Base-by-base conservation (phyloP, 2,888 invertebrate species). In the Andrena trimmerana region DNA sequence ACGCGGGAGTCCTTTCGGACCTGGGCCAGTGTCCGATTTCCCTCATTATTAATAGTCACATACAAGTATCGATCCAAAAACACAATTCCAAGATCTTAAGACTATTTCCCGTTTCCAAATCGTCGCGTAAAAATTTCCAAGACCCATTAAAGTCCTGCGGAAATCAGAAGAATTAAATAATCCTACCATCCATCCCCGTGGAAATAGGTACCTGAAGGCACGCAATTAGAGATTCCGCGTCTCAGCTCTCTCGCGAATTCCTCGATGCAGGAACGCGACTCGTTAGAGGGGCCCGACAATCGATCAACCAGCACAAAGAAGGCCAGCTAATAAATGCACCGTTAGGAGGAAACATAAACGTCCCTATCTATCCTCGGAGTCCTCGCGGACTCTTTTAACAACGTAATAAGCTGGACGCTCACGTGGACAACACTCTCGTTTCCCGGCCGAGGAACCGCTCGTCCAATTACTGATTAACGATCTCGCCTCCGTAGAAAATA, bases 381-480 rank as follows among this genome's bases (percentile, higher is more conserved):
- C 10, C 57, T 8, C 70, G 68, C 62, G 75, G 82, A 81, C 76
- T 74, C 83, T 73, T 84, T 70, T 54, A 82, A 82, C 87, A 77
- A 80, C 86, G 80, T 86, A 87, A 87, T 87, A 87, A 86, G 78
- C 79, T 13, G 27, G 31, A 7, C 65, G 33, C 36, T 8, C 71
- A 16, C 36, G 66, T 31, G n/a, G 16, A 78, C 82, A 57, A 72
- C 85, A 84, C 84, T 85, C 86, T 88, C 81, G 84, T 90, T 88
- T 83, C 76, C 76, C 77, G 59, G 62, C 79, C 59, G 31, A 74
- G 86, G 83, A 83, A 70, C 83, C 80, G 84, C 83, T 87, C 88
- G 87, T 89, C 89, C 90, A 91, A 91, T 91, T 89, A 87, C 88
- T 84, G 86, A 88, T 90, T 90, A 87, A 90, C 88, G 88, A 90